A percentile compares a stretch with the other conserved stretches of the same genome.
Evolutionary conservation across 2,888 invertebrate species (phyloP).

Genomic region (Erynnis tages): DNA sequence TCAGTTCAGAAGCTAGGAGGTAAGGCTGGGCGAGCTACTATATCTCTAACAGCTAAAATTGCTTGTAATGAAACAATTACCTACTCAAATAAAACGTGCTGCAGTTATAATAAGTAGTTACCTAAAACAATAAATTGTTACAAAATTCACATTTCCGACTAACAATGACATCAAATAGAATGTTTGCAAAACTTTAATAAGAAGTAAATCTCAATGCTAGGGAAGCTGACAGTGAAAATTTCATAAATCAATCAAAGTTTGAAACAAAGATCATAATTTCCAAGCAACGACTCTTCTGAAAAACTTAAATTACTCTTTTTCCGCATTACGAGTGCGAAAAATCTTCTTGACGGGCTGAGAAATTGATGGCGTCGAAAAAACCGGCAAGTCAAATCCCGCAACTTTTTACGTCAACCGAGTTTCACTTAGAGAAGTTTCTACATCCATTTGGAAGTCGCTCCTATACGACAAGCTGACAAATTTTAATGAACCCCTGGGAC

Average conservation of each 20-base stretch:
- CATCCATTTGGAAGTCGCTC: slow-evolving; percentile 78
- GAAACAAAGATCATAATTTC: slow-evolving; percentile 78
- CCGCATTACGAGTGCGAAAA: slow-evolving; percentile 79
- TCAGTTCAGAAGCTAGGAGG: too few species aligned
- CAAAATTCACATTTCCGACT: too few species aligned
- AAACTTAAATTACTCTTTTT: slow-evolving; percentile 81
- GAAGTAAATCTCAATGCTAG: slow-evolving; percentile 44
- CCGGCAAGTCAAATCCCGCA: slow-evolving; percentile 62
- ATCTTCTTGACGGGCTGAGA: slow-evolving; percentile 79
- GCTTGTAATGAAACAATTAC: too few species aligned
- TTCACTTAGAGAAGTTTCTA: slow-evolving; percentile 79
- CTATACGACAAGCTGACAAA: slow-evolving; percentile 79
- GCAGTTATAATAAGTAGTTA: too few species aligned
- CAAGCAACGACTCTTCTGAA: slow-evolving; percentile 69
- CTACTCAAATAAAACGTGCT: too few species aligned
- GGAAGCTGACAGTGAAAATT: slow-evolving; percentile 57
- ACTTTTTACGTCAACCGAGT: slow-evolving; percentile 79
- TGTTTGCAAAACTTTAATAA: slow-evolving; percentile 32
- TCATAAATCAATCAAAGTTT: slow-evolving; percentile 79
- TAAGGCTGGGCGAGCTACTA: too few species aligned
- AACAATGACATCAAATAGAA: background rate
- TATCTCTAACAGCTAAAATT: too few species aligned
- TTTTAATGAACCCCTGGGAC: slow-evolving; percentile 79
- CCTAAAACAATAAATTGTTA: too few species aligned
- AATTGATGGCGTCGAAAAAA: slow-evolving; percentile 77